Base-by-base conservation (phyloP, 2,888 invertebrate species). In the Papilio elwesi region DNA sequence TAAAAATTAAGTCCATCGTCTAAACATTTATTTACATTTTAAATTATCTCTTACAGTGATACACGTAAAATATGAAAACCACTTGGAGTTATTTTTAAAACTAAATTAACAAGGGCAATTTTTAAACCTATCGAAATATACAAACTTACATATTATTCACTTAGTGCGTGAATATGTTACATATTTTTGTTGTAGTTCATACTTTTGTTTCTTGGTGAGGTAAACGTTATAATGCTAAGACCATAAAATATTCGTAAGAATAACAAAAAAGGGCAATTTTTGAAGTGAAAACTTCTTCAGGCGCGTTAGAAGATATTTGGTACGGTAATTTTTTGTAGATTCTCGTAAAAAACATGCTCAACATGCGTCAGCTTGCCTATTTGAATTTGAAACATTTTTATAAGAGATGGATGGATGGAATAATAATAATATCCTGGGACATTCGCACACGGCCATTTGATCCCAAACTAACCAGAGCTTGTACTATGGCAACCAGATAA, bases 21-120 rank as follows among this genome's bases (percentile, higher is more conserved):
- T 51, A 70, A 63, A 63, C 63, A 52, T 70, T 70, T 70, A 70
- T 63, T 70, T 70, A 70, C 62, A 63, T 26, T 9, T 43, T 51
- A 48, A 64, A 57, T 57, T 57, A 57, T 57, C n/a, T 59, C n/a
- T 38, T 36, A 59, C n/a, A 8, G 9, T 38, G 13, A 59, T 59
- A 38, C n/a, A 59, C 4, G 12, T 38, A 38, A 59, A 59, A 59
- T 38, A 59, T 59, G 36, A 59, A 59, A 57, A 59, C 13, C 36
- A n/a, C 13, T 38, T 59, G 38, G 38, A 59, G 38, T 59, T 57
- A 36, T 36, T 38, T 36, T 36, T 8, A 36, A 57, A 57, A 57
- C 8, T 57, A 59, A 59, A 59, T 57, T 57, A 38, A 57, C 11
- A 57, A 16, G 36, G 57, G 36, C 7, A 57, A 7, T 38, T 38